Evolutionary conservation across 2,113 vertebrate genomes (phyloP), one percentile per base, ranked within the genome.

Genomic region (Callithrix jacchus): DNA sequence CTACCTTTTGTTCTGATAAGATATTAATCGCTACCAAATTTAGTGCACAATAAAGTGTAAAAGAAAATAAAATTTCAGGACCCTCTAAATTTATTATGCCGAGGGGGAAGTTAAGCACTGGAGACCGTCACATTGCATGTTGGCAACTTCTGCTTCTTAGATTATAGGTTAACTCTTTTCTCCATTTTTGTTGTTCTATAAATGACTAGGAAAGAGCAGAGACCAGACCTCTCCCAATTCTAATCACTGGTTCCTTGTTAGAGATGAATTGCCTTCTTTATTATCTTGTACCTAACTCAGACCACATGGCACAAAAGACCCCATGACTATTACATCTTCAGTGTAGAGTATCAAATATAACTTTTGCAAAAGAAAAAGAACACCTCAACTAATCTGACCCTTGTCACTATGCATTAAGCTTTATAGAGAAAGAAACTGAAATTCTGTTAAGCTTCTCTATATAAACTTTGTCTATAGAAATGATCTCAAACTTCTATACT

Each of bases 1-100:
- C 1, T 58, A 6, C 7, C 79, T 98, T 97, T 97, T 66, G 30
- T 66, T 14, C 56, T 42, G 94, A 76, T 14, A 91, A 42, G 49
- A 86, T 79, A 93, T n/a, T 87, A 82, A 71, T 66, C 8, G 80
- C 42, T 83, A 79, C 56, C 27, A 30, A 83, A 81, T 89, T 88
- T 77, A 80, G 25, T 56, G 37, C 20, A 74, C 20, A 87, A 49
- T 68, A 35, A 68, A 35, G 64, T 35, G 6, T 68, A 68, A 68
- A 68, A 68, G 14, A 35, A 17, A 68, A 68, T 68, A 68, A 68
- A 32, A 68, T 35, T 68, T 68, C 32, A 35, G 64, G 32, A 66
- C 64, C 32, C 13, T 3, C 64, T 68, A 35, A 35, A 68, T 68
- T 68, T 35, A 68, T 17, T 68, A 16, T 17, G 64, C 32, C 2